Evolutionary conservation across 92 coral and sea anemone genomes (phyloP).

Genomic region (Blastomussa wellsi): DNA sequence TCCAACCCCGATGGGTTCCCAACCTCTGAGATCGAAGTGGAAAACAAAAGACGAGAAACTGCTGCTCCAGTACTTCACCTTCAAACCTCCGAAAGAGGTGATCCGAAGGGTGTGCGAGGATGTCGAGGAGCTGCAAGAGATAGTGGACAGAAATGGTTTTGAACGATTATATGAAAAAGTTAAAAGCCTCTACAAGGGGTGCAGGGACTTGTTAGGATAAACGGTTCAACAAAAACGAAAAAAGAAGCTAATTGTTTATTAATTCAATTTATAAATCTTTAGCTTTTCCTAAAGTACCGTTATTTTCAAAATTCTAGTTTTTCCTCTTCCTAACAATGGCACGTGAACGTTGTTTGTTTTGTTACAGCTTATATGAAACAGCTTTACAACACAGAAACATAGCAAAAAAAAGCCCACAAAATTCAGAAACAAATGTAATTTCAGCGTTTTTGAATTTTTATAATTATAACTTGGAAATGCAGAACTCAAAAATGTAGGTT

Average conservation of each 20-base stretch:
- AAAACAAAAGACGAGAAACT: background rate
- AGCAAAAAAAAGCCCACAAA: background rate
- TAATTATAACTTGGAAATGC: too few relatives aligned
- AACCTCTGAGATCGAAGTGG: constrained; percentile 6
- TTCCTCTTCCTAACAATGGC: background rate
- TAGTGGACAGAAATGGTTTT: background rate
- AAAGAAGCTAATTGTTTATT: background rate
- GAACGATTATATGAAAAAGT: constrained; percentile 13
- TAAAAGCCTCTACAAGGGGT: background rate
- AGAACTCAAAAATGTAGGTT: too few relatives aligned
- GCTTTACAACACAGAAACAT: background rate
- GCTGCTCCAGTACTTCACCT: background rate
- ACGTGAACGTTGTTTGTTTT: background rate
- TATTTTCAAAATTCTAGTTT: background rate
- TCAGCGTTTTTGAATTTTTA: background rate
- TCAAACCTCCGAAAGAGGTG: background rate
- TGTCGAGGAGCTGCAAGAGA: background rate
- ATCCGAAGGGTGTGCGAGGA: background rate
- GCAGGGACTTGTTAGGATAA: background rate
- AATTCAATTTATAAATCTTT: background rate
- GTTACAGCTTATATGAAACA: background rate
- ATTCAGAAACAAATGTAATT: background rate
- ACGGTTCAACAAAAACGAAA: background rate
- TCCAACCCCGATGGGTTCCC: background rate
- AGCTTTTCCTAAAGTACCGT: background rate